phyloP scores from a whole-genome alignment of 2,113 vertebrate species.

The Ciconia boyciana region DNA sequence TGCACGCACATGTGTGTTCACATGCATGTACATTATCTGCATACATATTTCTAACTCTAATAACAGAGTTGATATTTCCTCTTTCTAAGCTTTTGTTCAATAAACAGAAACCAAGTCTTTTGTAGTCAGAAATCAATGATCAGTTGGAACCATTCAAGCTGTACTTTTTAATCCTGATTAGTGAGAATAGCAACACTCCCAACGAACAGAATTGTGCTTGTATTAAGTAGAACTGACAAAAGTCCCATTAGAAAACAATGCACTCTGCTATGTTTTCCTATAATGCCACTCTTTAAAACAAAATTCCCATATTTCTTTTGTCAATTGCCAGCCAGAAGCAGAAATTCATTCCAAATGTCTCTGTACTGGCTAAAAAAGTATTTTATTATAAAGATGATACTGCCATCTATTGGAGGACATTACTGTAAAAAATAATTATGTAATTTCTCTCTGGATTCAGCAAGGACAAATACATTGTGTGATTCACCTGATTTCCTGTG shows the following conservation, averaged over 20 bases:
- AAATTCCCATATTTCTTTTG: slow-evolving; percentile 3
- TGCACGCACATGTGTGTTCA: neutral
- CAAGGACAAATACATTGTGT: neutral
- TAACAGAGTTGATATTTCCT: neutral
- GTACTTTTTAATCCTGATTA: slow-evolving; percentile 15
- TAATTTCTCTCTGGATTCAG: neutral
- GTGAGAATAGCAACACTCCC: neutral
- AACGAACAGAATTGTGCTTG: neutral
- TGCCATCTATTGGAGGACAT: slow-evolving; percentile 62
- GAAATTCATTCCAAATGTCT: slow-evolving; percentile 10
- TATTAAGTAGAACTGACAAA: slow-evolving; percentile 26
- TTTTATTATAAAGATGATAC: slow-evolving; percentile 43
- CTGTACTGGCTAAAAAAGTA: neutral
- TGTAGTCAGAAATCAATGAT: neutral
- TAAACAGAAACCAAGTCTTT: neutral
- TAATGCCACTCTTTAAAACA: neutral
- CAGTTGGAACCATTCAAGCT: slow-evolving; percentile 12
- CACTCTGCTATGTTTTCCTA: neutral
- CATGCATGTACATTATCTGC: neutral
- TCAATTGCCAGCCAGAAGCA: slow-evolving; percentile 3
- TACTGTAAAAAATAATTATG: neutral
- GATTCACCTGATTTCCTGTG: neutral
- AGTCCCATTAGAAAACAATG: slow-evolving; percentile 1
- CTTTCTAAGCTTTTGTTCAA: neutral
- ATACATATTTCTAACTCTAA: neutral